Evolutionary conservation across 2,888 invertebrate genomes (phyloP).

Genomic region (Netelia fuscicornis): DNA sequence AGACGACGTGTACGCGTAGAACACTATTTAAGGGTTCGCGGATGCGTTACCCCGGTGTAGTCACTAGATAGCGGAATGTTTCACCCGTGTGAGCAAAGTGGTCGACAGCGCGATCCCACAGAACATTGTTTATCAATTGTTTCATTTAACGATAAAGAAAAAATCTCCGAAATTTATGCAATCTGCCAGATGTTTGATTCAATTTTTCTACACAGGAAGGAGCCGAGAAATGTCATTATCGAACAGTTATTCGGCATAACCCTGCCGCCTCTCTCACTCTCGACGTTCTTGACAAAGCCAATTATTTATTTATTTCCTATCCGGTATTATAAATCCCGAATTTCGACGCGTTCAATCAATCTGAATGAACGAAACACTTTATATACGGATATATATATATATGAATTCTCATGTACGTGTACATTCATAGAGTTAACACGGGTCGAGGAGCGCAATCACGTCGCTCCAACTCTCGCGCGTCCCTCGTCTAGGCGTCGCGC

Average conservation of each 20-base stretch:
- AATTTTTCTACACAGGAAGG: too few species aligned
- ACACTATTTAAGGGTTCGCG: conserved; percentile 35
- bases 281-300: not conserved
- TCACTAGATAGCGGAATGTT: too few species aligned
- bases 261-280: not conserved
- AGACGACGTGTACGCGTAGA: conserved; percentile 26
- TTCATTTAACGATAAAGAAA: too few species aligned
- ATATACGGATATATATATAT: not conserved
- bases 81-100: too few species aligned
- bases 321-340: conserved; percentile 46
- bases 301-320: conserved; percentile 37
- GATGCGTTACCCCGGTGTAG: not conserved
- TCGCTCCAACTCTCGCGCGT: conserved; percentile 46
- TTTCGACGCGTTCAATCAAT: conserved; percentile 38
- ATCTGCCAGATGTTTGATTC: too few species aligned
- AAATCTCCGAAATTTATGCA: too few species aligned
- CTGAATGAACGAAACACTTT: conserved; percentile 31
- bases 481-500: conserved; percentile 51
- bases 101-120: too few species aligned
- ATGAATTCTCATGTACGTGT: not conserved
- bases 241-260: not conserved
- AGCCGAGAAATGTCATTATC: not conserved
- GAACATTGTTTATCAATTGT: too few species aligned
- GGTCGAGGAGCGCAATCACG: conserved; percentile 63
- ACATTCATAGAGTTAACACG: conserved; percentile 18